These are phyloP conservation scores for Aelia acuminata DNA, from an alignment of 2,888 invertebrate genomes.

Conservation along the genomic window DNA sequence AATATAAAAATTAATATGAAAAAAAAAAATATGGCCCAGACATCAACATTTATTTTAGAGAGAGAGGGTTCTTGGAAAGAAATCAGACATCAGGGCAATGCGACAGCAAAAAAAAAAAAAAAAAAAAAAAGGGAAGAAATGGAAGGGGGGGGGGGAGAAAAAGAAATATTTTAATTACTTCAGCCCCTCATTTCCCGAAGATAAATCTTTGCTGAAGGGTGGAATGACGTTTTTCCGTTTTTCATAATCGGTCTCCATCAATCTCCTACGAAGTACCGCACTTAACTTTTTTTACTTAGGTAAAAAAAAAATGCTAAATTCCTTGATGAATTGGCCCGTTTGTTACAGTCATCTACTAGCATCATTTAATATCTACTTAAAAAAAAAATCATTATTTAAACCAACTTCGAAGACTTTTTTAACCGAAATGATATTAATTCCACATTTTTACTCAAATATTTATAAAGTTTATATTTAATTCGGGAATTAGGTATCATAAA, in stretches of 20 bases:
- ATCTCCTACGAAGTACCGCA: slow-evolving; percentile 21
- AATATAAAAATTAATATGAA: too few species aligned
- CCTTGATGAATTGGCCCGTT: slow-evolving; percentile 18
- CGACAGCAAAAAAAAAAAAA: background rate
- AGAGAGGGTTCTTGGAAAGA: background rate
- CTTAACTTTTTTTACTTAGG: background rate
- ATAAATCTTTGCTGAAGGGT: slow-evolving; percentile 19
- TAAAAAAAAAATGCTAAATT: slow-evolving; percentile 3
- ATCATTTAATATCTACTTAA: background rate
- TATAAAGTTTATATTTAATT: too few species aligned
- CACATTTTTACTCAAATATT: too few species aligned
- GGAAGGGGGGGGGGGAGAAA: background rate
- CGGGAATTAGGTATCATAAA: too few species aligned
- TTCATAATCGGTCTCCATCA: slow-evolving; percentile 41
- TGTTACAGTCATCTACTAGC: background rate
- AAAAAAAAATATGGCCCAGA: background rate
- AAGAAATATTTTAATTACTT: slow-evolving; percentile 39
- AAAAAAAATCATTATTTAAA: too few species aligned
- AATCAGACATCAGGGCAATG: background rate
- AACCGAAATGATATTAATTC: too few species aligned
- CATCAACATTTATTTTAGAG: background rate
- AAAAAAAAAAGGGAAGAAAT: background rate
- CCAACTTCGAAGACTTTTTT: too few species aligned
- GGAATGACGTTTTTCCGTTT: slow-evolving; percentile 19
- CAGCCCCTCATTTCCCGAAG: slow-evolving; percentile 3